Conservation (phyloP, 2,797 vertebrate species). For the Cheirogaleus major region DNA sequence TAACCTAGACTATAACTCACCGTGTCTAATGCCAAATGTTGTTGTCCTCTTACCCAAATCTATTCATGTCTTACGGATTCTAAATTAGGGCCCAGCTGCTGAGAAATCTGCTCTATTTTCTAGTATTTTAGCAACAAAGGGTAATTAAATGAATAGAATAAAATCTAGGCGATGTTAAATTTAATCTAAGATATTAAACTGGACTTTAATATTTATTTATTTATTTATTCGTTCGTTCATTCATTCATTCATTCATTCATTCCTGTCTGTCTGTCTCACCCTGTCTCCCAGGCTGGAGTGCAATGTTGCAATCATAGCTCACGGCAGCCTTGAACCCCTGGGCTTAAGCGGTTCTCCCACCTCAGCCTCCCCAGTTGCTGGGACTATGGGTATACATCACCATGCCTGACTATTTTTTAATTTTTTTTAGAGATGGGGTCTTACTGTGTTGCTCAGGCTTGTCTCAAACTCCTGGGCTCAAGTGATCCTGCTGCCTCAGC, state of each 20-base stretch:
- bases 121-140: neutral
- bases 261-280: neutral
- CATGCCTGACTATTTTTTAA: neutral
- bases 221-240: rapidly evolving
- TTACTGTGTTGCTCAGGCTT: neutral
- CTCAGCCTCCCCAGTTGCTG: neutral
- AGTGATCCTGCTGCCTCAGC: neutral
- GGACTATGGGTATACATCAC: neutral
- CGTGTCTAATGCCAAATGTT: neutral
- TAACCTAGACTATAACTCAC: neutral
- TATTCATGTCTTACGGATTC: neutral
- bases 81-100: neutral
- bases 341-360: too few species aligned
- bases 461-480: neutral
- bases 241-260: too few species aligned
- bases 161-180: neutral
- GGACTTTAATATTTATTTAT: neutral
- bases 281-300: neutral
- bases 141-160: neutral
- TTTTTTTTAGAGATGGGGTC: neutral
- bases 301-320: neutral
- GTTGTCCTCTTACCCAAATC: neutral
- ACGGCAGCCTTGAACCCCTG: neutral
- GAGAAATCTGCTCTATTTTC: neutral
- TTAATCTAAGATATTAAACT: neutral